Base-by-base conservation (phyloP, 2,113 vertebrate species). In the Ibidorhyncha struthersii region DNA sequence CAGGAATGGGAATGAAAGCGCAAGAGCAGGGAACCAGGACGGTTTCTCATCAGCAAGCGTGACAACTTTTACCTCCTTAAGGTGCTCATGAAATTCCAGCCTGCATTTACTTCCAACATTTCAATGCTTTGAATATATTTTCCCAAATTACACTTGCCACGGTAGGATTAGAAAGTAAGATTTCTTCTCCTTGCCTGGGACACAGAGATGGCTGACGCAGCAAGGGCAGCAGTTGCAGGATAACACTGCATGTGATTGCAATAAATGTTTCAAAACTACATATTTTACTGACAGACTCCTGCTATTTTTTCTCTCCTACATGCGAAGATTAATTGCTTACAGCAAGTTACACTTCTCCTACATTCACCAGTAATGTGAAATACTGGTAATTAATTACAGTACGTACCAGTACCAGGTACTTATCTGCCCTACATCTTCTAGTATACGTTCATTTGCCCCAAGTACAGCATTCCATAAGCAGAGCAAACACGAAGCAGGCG, bases 221-320 rank as follows among this genome's bases (percentile, higher is more conserved):
- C 43, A 83, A 73, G 45, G 55, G 72, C 67, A 96, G 67, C 50
- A 71, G 34, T 43, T 82, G 34, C 61, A 74, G 49, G 61, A 69
- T 92, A 87, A 82, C 0, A 7, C 40, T 56, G 5, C 63, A 70
- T 7, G 1, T 4, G 9, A 55, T 5, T 34, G 82, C 0, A 1
- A 61, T 49, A 82, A 71, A 76, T 1, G 2, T 61, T 96, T 91
- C 83, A 94, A 73, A 96, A 94, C 58, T 56, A 70, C 30, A 2
- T 84, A 69, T 80, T 96, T 96, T 79, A 89, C 61, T 76, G 73
- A 87, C 56, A 84, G 47, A 72, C 49, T 58, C 49, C 27, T 76
- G 70, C 45, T 76, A 16, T n/a, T 93, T 89, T 86, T 89, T 43
- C 66, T 66, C 61, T 79, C 45, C 53, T 49, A 9, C 29, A 61